Evolutionary conservation across 2,888 invertebrate species (phyloP).

Genomic region (Perizoma affinitatum): DNA sequence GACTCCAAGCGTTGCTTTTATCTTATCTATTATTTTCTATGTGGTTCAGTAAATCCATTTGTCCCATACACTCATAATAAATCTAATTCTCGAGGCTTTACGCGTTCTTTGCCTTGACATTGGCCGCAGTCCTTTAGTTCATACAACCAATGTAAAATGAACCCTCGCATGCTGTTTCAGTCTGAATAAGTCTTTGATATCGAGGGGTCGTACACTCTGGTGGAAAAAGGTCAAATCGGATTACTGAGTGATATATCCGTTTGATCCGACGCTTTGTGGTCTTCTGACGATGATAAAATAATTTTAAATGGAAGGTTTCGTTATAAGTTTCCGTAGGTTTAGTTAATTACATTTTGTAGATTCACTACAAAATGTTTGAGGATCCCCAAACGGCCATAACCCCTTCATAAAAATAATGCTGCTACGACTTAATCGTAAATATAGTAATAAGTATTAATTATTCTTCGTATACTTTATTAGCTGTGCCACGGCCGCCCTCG

Average conservation of each 20-base stretch:
- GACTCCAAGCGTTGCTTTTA: too few relatives aligned
- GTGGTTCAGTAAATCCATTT: constrained; percentile 7
- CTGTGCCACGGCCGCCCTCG: too few relatives aligned
- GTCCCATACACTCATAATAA: constrained; percentile 29
- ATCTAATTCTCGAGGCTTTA: constrained; percentile 39
- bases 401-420: background rate
- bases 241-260: constrained; percentile 49
- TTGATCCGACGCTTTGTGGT: constrained; percentile 51
- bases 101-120: constrained; percentile 45
- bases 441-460: too few relatives aligned
- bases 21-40: too few relatives aligned
- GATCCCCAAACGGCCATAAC: background rate
- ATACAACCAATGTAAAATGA: constrained; percentile 25
- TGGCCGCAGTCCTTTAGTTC: constrained; percentile 28
- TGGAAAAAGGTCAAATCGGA: constrained; percentile 37
- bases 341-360: too few relatives aligned
- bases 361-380: too few relatives aligned
- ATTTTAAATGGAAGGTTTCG: too few relatives aligned
- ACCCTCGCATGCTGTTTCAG: constrained; percentile 4
- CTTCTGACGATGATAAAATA: too few relatives aligned
- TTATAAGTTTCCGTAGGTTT: too few relatives aligned
- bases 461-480: too few relatives aligned
- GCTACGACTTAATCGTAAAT: background rate
- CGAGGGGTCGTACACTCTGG: constrained; percentile 23
- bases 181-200: constrained; percentile 7